Evolutionary conservation across 1,140 invertebrate genomes (phyloP).

Genomic region (Muscidifurax raptorellus): DNA sequence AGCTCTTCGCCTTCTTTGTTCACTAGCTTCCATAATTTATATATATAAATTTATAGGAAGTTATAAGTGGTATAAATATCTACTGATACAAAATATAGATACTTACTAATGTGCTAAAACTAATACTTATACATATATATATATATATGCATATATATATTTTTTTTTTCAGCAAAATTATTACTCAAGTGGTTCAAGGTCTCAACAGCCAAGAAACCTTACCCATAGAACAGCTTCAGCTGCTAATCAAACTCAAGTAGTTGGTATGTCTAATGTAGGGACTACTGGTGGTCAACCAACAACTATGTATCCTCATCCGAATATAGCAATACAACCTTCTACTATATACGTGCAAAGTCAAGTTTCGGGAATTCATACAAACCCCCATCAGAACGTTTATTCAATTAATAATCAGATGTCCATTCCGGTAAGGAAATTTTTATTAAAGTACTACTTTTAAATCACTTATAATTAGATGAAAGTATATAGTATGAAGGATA

Average conservation of each 20-base stretch:
- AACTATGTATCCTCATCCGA: slow-evolving; percentile 64
- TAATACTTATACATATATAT: too few relatives aligned
- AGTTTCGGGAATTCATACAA: slow-evolving; percentile 61
- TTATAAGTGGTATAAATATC: too few relatives aligned
- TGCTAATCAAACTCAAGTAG: slow-evolving; percentile 61
- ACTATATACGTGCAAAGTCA: slow-evolving; percentile 64
- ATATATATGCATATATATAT: too few relatives aligned
- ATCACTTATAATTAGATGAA: too few relatives aligned
- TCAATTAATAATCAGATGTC: slow-evolving; percentile 64
- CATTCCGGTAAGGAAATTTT: slow-evolving; percentile 59
- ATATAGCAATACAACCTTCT: slow-evolving; percentile 60
- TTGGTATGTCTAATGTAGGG: slow-evolving; percentile 63
- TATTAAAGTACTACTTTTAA: background rate
- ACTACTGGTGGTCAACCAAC: slow-evolving; percentile 65
- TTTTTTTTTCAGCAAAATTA: slow-evolving; percentile 62
- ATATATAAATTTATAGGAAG: too few relatives aligned
- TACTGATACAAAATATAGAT: too few relatives aligned
- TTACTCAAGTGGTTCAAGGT: slow-evolving; percentile 62
- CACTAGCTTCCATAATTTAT: too few relatives aligned
- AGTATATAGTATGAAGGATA: too few relatives aligned
- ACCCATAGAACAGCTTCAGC: slow-evolving; percentile 66
- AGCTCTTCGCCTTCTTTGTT: too few relatives aligned
- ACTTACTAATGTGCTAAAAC: too few relatives aligned
- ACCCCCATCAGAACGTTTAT: slow-evolving; percentile 63
- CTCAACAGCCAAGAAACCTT: slow-evolving; percentile 65